These are phyloP conservation scores for Eulemur mongoz DNA, from an alignment of 2,797 vertebrate species.

Conservation along the genomic window DNA sequence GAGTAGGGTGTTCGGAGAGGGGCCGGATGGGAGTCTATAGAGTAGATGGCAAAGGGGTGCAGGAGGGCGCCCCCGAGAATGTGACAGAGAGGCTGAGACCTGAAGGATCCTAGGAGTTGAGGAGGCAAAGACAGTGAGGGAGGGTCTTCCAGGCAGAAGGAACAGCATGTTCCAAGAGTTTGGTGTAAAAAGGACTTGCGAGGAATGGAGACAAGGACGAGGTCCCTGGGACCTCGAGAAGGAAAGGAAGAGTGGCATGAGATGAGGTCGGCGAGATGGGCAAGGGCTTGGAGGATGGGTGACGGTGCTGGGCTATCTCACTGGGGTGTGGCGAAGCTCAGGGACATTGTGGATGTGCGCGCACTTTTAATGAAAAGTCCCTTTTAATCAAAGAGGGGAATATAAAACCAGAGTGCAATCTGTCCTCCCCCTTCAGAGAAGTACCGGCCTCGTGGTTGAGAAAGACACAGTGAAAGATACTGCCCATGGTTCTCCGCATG, in stretches of 20 bases:
- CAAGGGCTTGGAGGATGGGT: neutral
- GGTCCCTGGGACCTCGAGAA: neutral
- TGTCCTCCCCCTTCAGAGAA: no score
- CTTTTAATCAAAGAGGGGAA: neutral
- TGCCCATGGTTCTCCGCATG: neutral
- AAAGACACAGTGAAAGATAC: neutral
- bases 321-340: accelerated
- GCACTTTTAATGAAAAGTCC: neutral
- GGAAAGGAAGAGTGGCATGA: neutral
- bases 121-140: neutral
- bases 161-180: neutral
- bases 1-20: neutral
- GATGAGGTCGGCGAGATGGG: neutral
- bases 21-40: neutral
- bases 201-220: neutral
- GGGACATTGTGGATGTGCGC: neutral
- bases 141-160: neutral
- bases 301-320: neutral
- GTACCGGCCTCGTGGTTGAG: neutral
- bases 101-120: neutral
- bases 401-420: neutral
- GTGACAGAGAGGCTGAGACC: neutral
- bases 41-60: neutral
- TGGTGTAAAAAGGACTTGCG: neutral
- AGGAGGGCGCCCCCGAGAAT: neutral